Conservation (phyloP, 1,140 invertebrate genomes). For the Lamellibrachia luymesi region DNA sequence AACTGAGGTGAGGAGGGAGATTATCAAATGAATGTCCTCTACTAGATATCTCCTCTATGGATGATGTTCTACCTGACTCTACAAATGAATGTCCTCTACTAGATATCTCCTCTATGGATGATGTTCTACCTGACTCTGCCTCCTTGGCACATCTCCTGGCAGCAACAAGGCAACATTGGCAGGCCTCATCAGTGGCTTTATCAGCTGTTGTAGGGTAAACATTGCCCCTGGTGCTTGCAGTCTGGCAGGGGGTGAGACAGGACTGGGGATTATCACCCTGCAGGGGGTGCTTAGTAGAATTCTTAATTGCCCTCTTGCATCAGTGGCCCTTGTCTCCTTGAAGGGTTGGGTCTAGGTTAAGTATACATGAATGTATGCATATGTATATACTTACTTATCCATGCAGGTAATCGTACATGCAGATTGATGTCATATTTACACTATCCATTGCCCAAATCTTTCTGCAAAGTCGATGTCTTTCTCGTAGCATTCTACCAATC, state of each 20-base stretch:
- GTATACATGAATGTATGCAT: background rate
- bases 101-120: too few species aligned
- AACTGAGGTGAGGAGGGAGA: too few species aligned
- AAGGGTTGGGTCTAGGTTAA: background rate
- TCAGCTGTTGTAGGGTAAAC: background rate
- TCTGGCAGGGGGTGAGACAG: background rate
- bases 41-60: too few species aligned
- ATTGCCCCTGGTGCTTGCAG: background rate
- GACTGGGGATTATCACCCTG: slow-evolving; percentile 3
- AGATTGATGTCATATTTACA: too few species aligned
- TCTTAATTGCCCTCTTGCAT: background rate
- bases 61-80: too few species aligned
- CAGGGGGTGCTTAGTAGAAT: background rate
- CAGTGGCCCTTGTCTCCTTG: background rate
- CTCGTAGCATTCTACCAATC: too few species aligned
- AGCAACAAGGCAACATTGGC: background rate
- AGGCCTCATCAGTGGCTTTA: background rate
- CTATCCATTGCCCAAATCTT: too few species aligned
- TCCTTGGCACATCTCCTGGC: background rate
- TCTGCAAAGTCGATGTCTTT: too few species aligned
- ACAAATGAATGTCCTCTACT: too few species aligned
- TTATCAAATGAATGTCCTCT: too few species aligned
- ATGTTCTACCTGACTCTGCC: background rate
- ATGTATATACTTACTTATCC: background rate
- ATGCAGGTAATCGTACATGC: background rate